Evolutionary conservation across 2,888 invertebrate genomes (phyloP).

Genomic region (Dilophus febrilis): DNA sequence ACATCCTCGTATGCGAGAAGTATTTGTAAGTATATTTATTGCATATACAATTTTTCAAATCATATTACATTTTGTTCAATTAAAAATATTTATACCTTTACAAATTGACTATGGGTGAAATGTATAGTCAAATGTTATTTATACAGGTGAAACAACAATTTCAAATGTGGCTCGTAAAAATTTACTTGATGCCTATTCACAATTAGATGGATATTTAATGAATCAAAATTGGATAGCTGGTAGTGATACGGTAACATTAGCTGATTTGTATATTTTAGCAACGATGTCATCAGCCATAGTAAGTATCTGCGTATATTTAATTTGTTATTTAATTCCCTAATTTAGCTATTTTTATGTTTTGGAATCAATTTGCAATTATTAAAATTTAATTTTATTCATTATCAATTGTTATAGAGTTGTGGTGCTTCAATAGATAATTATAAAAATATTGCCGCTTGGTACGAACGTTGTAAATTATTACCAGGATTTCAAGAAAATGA

Average conservation of each 20-base stretch:
- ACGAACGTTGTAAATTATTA: slow-evolving; percentile 36
- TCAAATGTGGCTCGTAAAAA: slow-evolving; percentile 34
- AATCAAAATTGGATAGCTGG: slow-evolving; percentile 28
- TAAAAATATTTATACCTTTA: too few species aligned
- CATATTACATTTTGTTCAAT: too few species aligned
- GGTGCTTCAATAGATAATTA: slow-evolving; percentile 11
- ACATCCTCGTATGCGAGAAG: slow-evolving; percentile 42
- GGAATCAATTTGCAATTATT: too few species aligned
- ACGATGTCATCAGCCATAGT: slow-evolving; percentile 28
- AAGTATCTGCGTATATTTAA: slow-evolving; percentile 4
- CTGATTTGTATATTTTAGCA: slow-evolving; percentile 29
- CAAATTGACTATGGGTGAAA: too few species aligned
- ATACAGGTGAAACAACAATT: slow-evolving; percentile 38
- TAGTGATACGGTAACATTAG: slow-evolving; percentile 25
- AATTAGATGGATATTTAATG: slow-evolving; percentile 22
- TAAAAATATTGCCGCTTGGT: slow-evolving; percentile 28
- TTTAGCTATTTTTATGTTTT: too few species aligned
- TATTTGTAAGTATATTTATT: slow-evolving; percentile 38
- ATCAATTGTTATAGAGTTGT: slow-evolving; percentile 7
- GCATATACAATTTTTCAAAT: too few species aligned
- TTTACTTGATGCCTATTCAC: slow-evolving; percentile 37
- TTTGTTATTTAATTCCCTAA: neutral
- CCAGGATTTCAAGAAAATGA: slow-evolving; percentile 42
- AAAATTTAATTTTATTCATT: too few species aligned
- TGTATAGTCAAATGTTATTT: neutral